Evolutionary conservation across 2,797 vertebrate species (phyloP), one percentile per base, ranked within the genome.

Genomic region (Micropoecilia bifurca): DNA sequence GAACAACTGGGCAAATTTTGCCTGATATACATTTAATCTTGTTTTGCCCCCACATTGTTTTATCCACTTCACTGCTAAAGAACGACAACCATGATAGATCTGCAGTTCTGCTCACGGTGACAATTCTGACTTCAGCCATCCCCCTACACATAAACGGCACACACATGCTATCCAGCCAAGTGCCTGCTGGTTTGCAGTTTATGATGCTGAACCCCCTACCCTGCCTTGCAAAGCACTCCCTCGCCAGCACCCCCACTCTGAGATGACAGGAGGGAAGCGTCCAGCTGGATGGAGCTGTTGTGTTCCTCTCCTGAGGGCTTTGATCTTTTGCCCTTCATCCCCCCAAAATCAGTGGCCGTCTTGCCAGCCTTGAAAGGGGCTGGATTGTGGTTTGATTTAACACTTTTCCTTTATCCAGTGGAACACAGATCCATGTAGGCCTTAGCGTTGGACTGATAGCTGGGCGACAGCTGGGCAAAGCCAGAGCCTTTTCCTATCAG

Each of bases 1-100:
- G 59, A 90, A 90, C 83, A 84, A 89, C 80, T 28, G 41, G 57
- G 84, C 46, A 78, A 80, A 45, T 82, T 89, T 89, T 82, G 83
- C 43, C 75, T 74, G 79, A 73, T 79, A 74, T 78, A 3, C 47
- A 20, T 57, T 83, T 87, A 53, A 80, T 81, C 43, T 55, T 39
- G 71, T 61, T 81, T 79, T 84, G 45, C 66, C 73, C 50, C 69
- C 43, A 16, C 0, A 69, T 78, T 74, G 55, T 84, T 87, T 81
- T 78, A n/a, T 80, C 87, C 63, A 46, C 80, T 82, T 91, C 83
- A 93, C 91, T 90, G 90, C 92, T 95, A 89, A 91, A 92, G 93
- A 93, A 93, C 92, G 90, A 92, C 92, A 88, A 87, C 89, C 82
- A 76, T 93, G 92, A 93, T 91, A 90, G 91, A 93, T 94, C 82